Evolutionary conservation across 1,140 invertebrate genomes (phyloP).

Genomic region (Panulirus ornatus): DNA sequence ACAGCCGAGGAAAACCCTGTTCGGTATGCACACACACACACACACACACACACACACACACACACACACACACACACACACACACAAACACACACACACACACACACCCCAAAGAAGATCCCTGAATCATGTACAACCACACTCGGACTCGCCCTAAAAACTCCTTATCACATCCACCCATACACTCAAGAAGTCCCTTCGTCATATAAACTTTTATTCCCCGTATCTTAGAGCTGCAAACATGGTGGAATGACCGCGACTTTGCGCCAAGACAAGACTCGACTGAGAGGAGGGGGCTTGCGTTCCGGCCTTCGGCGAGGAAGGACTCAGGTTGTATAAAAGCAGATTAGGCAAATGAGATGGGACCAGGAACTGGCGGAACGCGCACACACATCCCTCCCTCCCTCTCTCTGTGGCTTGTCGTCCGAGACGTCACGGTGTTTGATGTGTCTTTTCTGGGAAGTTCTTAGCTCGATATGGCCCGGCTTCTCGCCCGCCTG

Average conservation of each 20-base stretch:
- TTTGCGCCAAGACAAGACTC: neutral
- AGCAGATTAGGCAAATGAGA: slow-evolving; percentile 2
- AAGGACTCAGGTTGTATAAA: neutral
- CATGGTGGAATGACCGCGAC: neutral
- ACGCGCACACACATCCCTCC: neutral
- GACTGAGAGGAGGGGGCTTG: too few species aligned
- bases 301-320: neutral
- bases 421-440: neutral
- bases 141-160: too few species aligned
- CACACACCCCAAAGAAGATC: too few species aligned
- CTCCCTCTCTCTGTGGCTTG: neutral
- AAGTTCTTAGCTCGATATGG: neutral
- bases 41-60: too few species aligned
- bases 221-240: neutral
- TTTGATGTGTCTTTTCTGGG: neutral
- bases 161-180: neutral
- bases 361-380: neutral
- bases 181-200: neutral
- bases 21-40: too few species aligned
- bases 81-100: too few species aligned
- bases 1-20: too few species aligned
- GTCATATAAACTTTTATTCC: neutral
- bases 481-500: too few species aligned
- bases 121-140: too few species aligned
- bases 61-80: too few species aligned